Percentiles rank a stretch among this genome's conserved stretches.
Evolutionary conservation across 2,113 vertebrate genomes (phyloP).

Genomic region (Stercorarius parasiticus): DNA sequence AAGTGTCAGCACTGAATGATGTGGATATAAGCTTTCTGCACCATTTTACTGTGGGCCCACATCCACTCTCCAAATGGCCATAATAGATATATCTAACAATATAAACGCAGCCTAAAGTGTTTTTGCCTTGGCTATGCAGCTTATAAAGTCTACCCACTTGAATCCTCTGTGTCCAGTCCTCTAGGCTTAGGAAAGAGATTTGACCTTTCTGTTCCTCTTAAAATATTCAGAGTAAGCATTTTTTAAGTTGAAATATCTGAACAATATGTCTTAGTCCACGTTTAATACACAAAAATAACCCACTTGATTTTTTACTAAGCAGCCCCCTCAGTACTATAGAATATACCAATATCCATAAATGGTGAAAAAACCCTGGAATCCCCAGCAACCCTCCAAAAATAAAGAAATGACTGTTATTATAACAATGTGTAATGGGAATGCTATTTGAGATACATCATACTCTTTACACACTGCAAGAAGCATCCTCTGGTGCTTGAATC

Average conservation of each 20-base stretch:
- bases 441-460: conserved; percentile 45
- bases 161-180: not conserved
- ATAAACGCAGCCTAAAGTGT: not conserved
- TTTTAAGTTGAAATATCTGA: not conserved
- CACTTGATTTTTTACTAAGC: not conserved
- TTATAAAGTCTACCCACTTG: not conserved
- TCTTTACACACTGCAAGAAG: conserved; percentile 33
- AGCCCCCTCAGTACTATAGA: not conserved
- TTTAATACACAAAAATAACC: not conserved
- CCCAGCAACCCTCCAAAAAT: not conserved
- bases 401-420: not conserved
- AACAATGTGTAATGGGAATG: conserved; percentile 7
- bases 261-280: not conserved
- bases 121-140: not conserved
- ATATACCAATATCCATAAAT: not conserved
- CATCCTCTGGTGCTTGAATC: conserved; percentile 16
- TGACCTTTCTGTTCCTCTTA: not conserved
- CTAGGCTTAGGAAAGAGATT: not conserved
- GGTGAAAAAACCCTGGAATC: not conserved
- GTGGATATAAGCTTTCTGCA: not conserved
- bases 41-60: not conserved
- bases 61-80: not conserved
- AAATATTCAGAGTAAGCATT: not conserved
- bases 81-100: not conserved
- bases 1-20: not conserved